phyloP scores from a whole-genome alignment of 2,113 vertebrate species.

The Phyllopteryx taeniolatus region DNA sequence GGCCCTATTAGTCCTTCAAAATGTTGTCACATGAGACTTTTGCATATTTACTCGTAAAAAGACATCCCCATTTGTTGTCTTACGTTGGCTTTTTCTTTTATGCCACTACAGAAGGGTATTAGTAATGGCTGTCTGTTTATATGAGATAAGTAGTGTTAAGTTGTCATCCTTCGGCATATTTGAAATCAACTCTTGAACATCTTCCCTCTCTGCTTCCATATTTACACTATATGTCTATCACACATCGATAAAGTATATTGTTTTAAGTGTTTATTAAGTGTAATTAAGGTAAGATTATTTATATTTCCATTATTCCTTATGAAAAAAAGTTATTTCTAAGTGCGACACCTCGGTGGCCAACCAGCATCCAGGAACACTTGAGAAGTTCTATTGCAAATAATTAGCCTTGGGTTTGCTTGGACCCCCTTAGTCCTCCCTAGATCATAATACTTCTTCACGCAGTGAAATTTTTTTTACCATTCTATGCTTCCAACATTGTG shows the following conservation, averaged over 20 bases:
- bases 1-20: too few species aligned
- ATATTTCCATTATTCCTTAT: neutral
- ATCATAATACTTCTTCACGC: too few species aligned
- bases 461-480: neutral
- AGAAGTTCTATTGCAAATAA: too few species aligned
- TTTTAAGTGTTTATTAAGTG: neutral
- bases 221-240: neutral
- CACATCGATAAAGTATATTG: neutral
- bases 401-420: too few species aligned
- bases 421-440: too few species aligned
- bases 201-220: neutral
- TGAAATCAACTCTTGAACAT: neutral
- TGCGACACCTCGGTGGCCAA: neutral
- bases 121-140: neutral
- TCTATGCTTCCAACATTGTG: neutral
- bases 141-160: neutral
- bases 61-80: too few species aligned
- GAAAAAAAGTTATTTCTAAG: neutral
- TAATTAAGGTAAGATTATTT: too few species aligned
- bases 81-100: neutral
- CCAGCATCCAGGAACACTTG: neutral
- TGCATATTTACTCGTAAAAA: too few species aligned
- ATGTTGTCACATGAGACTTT: too few species aligned
- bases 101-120: neutral
- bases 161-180: neutral